A percentile compares a stretch with the other conserved stretches of the same genome.
phyloP scores from a whole-genome alignment of 2,113 vertebrate genomes.

The Osmerus eperlanus region DNA sequence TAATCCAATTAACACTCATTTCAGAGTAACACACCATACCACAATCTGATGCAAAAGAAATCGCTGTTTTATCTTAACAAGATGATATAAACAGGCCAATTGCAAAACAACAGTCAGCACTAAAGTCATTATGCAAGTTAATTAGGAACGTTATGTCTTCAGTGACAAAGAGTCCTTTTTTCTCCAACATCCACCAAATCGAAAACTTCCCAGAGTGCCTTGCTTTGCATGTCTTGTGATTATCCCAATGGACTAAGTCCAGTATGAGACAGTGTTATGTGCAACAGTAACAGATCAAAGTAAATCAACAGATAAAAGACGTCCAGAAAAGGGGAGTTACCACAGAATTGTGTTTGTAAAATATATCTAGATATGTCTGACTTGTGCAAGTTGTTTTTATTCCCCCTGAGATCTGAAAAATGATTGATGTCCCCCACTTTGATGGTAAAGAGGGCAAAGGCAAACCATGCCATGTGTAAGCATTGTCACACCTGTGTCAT shows the following conservation, averaged over 20 bases:
- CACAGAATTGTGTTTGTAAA: conserved; percentile 46
- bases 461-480: conserved; percentile 50
- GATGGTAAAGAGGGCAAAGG: conserved; percentile 55
- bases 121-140: conserved; percentile 33
- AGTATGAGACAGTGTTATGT: conserved; percentile 29
- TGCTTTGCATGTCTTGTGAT: conserved; percentile 60
- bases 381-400: conserved; percentile 53
- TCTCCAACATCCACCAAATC: conserved; percentile 47
- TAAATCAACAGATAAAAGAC: not conserved
- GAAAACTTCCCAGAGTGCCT: conserved; percentile 37
- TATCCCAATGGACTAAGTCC: conserved; percentile 21
- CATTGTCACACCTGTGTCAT: conserved; percentile 62
- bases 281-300: conserved; percentile 32
- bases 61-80: conserved; percentile 12
- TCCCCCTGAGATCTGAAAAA: conserved; percentile 63
- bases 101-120: conserved; percentile 34
- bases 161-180: conserved; percentile 52
- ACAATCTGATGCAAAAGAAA: conserved; percentile 20
- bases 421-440: conserved; percentile 33
- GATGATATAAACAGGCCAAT: not conserved
- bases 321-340: not conserved
- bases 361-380: conserved; percentile 45
- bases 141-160: conserved; percentile 36
- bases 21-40: not conserved
- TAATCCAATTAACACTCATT: conserved; percentile 1